A percentile compares a stretch with the other conserved stretches of the same genome.
These are phyloP conservation scores for Odontesthes bonariensis DNA, from an alignment of 2,113 vertebrate genomes.

Conservation along the genomic window DNA sequence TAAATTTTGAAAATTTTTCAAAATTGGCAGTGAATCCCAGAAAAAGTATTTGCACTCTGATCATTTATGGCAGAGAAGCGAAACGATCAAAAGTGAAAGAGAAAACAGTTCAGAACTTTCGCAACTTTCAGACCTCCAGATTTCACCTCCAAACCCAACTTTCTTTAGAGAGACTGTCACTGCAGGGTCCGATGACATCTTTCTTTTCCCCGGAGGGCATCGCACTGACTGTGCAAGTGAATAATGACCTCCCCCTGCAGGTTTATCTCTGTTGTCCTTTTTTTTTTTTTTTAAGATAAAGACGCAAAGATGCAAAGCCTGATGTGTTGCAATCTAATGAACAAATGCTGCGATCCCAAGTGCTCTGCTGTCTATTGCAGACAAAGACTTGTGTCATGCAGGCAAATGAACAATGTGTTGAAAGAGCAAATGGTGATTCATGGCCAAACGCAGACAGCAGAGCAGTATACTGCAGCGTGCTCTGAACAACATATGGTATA, in stretches of 20 bases:
- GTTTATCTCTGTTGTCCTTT: slow-evolving; percentile 10
- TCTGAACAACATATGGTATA: slow-evolving; percentile 53
- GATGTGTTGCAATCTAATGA: slow-evolving; percentile 33
- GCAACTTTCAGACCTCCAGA: slow-evolving; percentile 66
- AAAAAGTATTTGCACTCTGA: too few relatives aligned
- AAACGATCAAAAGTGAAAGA: background rate
- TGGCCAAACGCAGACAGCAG: background rate
- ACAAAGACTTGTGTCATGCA: slow-evolving; percentile 19
- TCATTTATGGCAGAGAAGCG: background rate
- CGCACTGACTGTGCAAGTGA: slow-evolving; percentile 21
- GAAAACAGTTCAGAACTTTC: slow-evolving; percentile 35
- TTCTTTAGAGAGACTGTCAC: slow-evolving; percentile 37
- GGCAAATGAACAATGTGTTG: slow-evolving; percentile 27
- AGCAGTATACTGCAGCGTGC: background rate
- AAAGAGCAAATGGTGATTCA: slow-evolving; percentile 19
- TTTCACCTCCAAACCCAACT: slow-evolving; percentile 1
- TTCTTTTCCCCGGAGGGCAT: slow-evolving; percentile 17
- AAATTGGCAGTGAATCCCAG: too few relatives aligned
- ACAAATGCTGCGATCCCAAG: slow-evolving; percentile 32
- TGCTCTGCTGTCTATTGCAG: slow-evolving; percentile 3
- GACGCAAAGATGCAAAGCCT: slow-evolving; percentile 32
- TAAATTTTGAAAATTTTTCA: too few relatives aligned
- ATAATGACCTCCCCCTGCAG: slow-evolving; percentile 44
- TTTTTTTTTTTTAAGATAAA: slow-evolving; percentile 19
- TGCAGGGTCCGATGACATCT: slow-evolving; percentile 32